phyloP scores from a whole-genome alignment of 2,888 invertebrate species.

The Heteromurus nitidus region DNA sequence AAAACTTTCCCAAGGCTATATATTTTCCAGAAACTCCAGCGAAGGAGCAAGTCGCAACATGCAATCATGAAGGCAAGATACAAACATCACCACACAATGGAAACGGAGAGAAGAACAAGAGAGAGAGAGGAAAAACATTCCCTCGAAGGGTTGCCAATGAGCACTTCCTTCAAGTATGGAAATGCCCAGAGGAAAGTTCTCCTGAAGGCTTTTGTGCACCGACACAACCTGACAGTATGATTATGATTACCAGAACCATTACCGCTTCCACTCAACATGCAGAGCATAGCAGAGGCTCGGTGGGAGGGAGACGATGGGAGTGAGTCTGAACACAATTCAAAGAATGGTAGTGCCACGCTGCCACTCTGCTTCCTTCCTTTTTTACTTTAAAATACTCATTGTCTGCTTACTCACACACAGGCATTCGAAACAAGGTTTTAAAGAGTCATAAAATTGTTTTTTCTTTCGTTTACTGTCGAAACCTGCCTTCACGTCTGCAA shows the following conservation, averaged over 20 bases:
- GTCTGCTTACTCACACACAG: constrained; percentile 41
- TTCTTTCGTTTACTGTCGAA: constrained; percentile 7
- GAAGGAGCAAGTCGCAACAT: neutral
- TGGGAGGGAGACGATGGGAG: neutral
- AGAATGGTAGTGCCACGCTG: constrained; percentile 29
- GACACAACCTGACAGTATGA: constrained; percentile 41
- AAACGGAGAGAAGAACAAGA: neutral
- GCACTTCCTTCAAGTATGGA: constrained; percentile 14
- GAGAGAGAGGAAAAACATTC: constrained; percentile 20
- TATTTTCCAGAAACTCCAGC: constrained; percentile 6
- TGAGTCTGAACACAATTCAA: neutral
- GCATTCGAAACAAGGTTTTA: constrained; percentile 47
- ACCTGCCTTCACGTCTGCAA: neutral
- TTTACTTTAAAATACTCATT: neutral
- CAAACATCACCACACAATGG: neutral
- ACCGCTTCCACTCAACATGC: constrained; percentile 24
- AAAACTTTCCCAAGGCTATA: constrained; percentile 45
- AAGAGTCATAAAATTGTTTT: constrained; percentile 49
- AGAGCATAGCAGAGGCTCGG: too few species aligned
- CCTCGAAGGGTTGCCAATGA: constrained; percentile 43
- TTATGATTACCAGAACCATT: constrained; percentile 16
- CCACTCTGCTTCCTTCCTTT: constrained; percentile 1
- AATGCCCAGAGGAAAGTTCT: constrained; percentile 58
- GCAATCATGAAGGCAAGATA: neutral
- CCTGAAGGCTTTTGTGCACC: neutral